A percentile compares a stretch with the other conserved stretches of the same genome.
Conservation (phyloP, 1,140 invertebrate genomes). For the Drosophila equinoxialis region DNA sequence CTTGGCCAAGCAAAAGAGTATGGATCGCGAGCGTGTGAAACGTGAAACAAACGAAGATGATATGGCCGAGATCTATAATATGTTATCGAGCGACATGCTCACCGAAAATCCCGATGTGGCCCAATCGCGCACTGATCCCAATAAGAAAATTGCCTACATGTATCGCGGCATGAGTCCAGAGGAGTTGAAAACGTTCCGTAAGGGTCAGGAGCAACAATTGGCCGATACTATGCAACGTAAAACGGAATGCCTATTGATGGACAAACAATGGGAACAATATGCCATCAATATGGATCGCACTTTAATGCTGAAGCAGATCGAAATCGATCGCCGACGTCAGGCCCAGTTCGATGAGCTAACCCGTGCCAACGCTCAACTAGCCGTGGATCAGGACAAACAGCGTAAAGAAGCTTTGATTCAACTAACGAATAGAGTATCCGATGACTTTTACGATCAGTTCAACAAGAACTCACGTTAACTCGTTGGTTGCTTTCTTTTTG, state of each 20-base stretch:
- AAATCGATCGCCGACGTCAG: constrained; percentile 83
- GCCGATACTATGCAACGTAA: constrained; percentile 83
- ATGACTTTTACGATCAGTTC: constrained; percentile 90
- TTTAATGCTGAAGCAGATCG: constrained; percentile 84
- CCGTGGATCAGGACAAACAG: constrained; percentile 87
- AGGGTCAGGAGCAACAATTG: constrained; percentile 89
- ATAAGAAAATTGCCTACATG: constrained; percentile 88
- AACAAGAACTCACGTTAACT: constrained; percentile 88
- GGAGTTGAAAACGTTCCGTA: constrained; percentile 87
- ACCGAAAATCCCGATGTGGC: constrained; percentile 92
- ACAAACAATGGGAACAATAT: constrained; percentile 87
- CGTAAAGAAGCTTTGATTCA: constrained; percentile 87
- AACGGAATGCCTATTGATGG: constrained; percentile 83
- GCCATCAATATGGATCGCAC: constrained; percentile 84
- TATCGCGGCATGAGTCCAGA: constrained; percentile 94
- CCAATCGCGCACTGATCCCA: constrained; percentile 89
- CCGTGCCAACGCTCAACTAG: constrained; percentile 84
- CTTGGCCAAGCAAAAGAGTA: constrained; percentile 59
- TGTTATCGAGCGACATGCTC: constrained; percentile 92
- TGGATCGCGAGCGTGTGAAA: constrained; percentile 52
- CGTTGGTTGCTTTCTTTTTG: neutral
- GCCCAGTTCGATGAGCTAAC: constrained; percentile 61
- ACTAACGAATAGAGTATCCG: constrained; percentile 87
- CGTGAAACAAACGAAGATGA: constrained; percentile 89
- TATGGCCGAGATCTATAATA: constrained; percentile 93